phyloP scores from a whole-genome alignment of 2,113 vertebrate species.

The Danionella cerebrum region DNA sequence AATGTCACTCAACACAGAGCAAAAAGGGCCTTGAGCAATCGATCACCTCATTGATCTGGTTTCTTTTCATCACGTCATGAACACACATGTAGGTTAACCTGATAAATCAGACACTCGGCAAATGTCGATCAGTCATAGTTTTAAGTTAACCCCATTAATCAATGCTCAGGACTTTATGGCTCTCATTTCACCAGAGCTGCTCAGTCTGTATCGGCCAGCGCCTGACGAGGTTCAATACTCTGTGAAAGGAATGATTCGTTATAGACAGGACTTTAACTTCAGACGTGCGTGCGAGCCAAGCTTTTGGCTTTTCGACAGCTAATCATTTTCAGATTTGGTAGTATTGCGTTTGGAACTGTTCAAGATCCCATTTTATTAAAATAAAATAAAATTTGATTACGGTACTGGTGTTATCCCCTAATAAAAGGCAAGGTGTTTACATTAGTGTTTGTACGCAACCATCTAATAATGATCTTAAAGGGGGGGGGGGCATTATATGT shows the following conservation, averaged over 20 bases:
- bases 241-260: neutral
- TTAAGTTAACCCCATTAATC: slow-evolving; percentile 34
- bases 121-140: slow-evolving; percentile 47
- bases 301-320: neutral
- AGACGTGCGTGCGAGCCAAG: neutral
- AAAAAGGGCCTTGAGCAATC: slow-evolving; percentile 46
- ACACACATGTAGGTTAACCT: slow-evolving; percentile 39
- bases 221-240: neutral
- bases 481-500: too few relatives aligned
- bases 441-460: too few relatives aligned
- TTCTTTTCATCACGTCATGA: slow-evolving; percentile 36
- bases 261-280: neutral
- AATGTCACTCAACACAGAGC: slow-evolving; percentile 52
- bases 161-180: slow-evolving; percentile 16
- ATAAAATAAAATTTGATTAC: too few relatives aligned
- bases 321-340: neutral
- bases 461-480: too few relatives aligned
- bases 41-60: slow-evolving; percentile 54
- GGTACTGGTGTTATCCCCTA: too few relatives aligned
- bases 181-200: neutral
- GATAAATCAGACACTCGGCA: slow-evolving; percentile 48
- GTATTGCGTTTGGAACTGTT: neutral
- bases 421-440: too few relatives aligned
- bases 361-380: neutral
- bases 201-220: neutral